Base-by-base conservation (phyloP, 2,888 invertebrate species). In the Nephrotoma flavescens region DNA sequence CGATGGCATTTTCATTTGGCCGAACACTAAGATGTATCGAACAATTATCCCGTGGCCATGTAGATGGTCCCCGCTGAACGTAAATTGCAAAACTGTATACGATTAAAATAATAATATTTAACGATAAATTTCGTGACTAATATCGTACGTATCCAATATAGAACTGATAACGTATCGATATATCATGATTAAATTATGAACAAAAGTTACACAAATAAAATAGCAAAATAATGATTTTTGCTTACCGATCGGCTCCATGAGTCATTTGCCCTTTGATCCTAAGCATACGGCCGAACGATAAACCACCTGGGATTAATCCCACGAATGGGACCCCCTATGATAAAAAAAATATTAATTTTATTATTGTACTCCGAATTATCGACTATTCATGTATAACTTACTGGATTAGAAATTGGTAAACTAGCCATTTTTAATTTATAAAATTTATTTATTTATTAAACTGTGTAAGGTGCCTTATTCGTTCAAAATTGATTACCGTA, bases 31-130 rank as follows among this genome's bases (percentile, higher is more conserved):
- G 89, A 89, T 96, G 96, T 1, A 97, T 91, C 0, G 95, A 96
- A 86, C 96, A 94, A 90, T 96, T 96, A 90, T 96, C 96, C 4
- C 95, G 92, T 0, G 96, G 96, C 89, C 94, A 94, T 0, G 94
- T 92, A 89, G 93, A 94, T 0, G 95, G 94, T 0, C 96, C 96
- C 88, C 95, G 93, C 89, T 96, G 96, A 42, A 96, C 93, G 91
- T 96, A 96, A 5, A 97, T 93, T 0, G 95, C 95, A 90, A 96
- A 96, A 88, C 95, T 95, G 89, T 15, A 19, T 15, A 44, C 44
- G 31, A 31, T 31, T 31, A 31, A 31, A 31, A 31, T 31, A 31
- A 31, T 31, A 31, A 31, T 31, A 31, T 31, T 31, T 31, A 31
- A 31, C 3, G 31, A 31, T 31, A 31, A 31, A 31, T 31, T 31